phyloP scores from a whole-genome alignment of 2,113 vertebrate species.

The Peucedramus taeniatus region DNA sequence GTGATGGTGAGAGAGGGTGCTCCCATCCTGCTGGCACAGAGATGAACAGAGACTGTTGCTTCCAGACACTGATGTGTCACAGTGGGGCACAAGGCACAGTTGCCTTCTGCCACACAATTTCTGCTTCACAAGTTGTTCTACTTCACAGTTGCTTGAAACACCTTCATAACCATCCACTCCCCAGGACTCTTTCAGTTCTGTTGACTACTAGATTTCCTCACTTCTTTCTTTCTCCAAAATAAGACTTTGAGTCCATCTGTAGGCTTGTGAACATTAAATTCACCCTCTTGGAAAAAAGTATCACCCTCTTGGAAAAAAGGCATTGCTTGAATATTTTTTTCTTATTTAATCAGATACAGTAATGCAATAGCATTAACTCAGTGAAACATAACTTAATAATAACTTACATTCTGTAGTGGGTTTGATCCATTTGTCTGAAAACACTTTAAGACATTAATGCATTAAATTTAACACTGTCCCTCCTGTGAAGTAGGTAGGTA shows the following conservation, averaged over 20 bases:
- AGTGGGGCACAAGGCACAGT: not conserved
- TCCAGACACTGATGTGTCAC: not conserved
- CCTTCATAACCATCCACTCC: not conserved
- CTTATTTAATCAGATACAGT: slow-evolving; percentile 9
- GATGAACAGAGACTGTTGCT: not conserved
- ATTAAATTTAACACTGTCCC: slow-evolving; percentile 36
- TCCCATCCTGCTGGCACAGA: not conserved
- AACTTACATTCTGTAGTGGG: slow-evolving; percentile 17
- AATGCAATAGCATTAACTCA: not conserved
- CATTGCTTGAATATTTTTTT: not conserved
- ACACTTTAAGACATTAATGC: slow-evolving; percentile 43
- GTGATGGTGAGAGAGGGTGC: not conserved
- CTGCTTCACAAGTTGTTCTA: not conserved
- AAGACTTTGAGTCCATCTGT: not conserved
- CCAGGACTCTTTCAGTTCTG: not conserved
- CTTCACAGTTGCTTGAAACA: not conserved
- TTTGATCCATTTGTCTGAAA: slow-evolving; percentile 52
- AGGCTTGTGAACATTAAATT: not conserved
- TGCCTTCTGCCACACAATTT: not conserved
- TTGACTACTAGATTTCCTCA: not conserved
- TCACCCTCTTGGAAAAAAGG: too few relatives aligned
- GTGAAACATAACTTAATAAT: slow-evolving; percentile 42
- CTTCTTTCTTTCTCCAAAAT: slow-evolving; percentile 1
- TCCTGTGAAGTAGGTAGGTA: slow-evolving; percentile 35
- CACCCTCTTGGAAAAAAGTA: not conserved